These are phyloP conservation scores for Saccostrea echinata DNA, from an alignment of 1,140 invertebrate genomes.

Conservation along the genomic window DNA sequence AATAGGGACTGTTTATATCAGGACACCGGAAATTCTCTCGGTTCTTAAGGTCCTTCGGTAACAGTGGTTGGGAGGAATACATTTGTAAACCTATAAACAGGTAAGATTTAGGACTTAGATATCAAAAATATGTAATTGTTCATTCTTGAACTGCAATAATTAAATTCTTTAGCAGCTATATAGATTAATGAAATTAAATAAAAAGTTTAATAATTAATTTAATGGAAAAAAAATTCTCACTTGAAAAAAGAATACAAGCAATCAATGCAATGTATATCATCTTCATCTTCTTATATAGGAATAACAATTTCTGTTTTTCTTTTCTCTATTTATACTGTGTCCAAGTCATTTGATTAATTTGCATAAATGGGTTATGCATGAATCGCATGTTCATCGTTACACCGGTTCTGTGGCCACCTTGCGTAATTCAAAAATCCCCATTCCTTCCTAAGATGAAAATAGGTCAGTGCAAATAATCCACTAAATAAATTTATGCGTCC, in stretches of 20 bases:
- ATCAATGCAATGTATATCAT: background rate
- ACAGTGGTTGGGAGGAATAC: background rate
- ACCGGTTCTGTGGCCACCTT: background rate
- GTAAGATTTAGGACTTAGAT: background rate
- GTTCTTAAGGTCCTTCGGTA: background rate
- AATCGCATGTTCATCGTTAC: background rate
- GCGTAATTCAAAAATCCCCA: constrained; percentile 23
- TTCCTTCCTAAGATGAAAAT: background rate
- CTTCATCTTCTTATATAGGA: background rate
- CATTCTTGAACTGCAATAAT: background rate
- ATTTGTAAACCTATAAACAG: background rate
- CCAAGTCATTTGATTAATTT: background rate
- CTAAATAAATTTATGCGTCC: background rate
- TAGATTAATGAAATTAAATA: background rate
- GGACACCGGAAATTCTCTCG: background rate
- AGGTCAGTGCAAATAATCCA: background rate
- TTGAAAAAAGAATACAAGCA: constrained; percentile 6
- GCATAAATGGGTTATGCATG: background rate
- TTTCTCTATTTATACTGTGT: background rate
- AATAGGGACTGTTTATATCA: background rate
- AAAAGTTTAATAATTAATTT: background rate
- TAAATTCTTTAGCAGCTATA: background rate
- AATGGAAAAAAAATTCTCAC: background rate
- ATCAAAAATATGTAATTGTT: too few species aligned
- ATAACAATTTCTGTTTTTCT: background rate